Evolutionary conservation across 1,140 invertebrate species (phyloP), one percentile per base, ranked within the genome.

Genomic region (Drosophila novamexicana): DNA sequence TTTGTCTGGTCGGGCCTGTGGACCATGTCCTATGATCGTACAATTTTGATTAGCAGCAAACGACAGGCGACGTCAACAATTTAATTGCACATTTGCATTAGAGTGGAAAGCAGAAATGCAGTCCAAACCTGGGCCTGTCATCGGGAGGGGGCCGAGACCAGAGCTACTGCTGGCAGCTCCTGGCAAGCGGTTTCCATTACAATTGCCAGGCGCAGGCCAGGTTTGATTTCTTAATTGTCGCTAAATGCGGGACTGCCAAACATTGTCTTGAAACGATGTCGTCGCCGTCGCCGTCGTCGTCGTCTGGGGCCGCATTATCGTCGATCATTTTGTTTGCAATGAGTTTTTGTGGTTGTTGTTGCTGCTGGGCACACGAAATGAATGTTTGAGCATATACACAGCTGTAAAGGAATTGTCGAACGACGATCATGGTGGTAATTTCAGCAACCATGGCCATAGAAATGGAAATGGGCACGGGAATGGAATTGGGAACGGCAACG

Each of bases 191-290:
- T 70, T 83, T 78, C 63, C 66, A 83, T 84, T 84, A 49, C 81
- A 80, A 84, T 84, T 84, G 81, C 39, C 66, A 53, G 53, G 74
- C 67, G 42, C 75, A 76, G 79, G 75, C 71, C 79, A 89, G 79
- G 77, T 83, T 90, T 89, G 84, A 89, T 89, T 89, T 89, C 84
- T 89, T 89, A 89, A 89, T 89, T 89, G 84, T 89, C 77, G 84
- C 85, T 89, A 89, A 89, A 89, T 89, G 85, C 84, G 84, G 84
- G 83, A 89, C 66, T 58, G 68, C 53, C 58, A 39, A 79, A 73
- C 82, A 81, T 75, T 86, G 81, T 78, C 61, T 77, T 71, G 40
- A 49, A 77, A 77, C 61, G 50, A 72, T 40, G 47, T 49, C 47
- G 22, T 29, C 64, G 34, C 37, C 40, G 40, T 42, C 49, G 18